Conservation (phyloP, 37 sponge, comb jelly and placozoan genomes). For the Ianthella basta region DNA sequence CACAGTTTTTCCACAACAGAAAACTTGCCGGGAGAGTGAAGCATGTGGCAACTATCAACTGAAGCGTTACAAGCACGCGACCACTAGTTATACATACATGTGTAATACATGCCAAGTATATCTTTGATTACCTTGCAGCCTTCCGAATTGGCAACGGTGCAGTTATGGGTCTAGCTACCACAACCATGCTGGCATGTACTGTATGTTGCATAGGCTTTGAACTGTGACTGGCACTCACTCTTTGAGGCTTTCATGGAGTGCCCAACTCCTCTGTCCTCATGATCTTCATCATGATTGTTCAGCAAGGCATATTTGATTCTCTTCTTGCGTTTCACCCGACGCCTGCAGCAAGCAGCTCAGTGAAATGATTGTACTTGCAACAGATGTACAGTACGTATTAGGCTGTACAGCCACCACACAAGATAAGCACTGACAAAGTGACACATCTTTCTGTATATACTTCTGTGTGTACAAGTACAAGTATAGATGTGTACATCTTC, state of each 20-base stretch:
- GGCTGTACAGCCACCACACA: no score
- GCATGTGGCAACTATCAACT: background rate
- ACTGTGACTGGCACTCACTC: no score
- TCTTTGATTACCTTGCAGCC: background rate
- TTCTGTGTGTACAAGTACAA: background rate
- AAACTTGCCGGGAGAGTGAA: background rate
- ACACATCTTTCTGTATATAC: background rate
- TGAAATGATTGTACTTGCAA: no score
- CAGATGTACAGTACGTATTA: no score
- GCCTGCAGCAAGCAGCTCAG: background rate
- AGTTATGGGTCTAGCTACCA: no score
- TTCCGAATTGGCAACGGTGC: background rate
- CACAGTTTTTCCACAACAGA: no score
- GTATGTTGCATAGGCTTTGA: no score
- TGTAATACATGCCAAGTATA: background rate
- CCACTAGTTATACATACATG: background rate
- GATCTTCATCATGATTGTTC: background rate
- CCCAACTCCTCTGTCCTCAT: no score
- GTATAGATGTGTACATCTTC: background rate
- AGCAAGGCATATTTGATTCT: conserved; percentile 16
- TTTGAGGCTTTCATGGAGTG: no score
- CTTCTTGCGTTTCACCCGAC: background rate
- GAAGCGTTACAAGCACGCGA: background rate
- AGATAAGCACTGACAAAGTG: no score
- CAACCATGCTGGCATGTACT: no score